These are phyloP conservation scores for Aleiodes sp. DNA, from an alignment of 1,140 invertebrate species.

Conservation along the genomic window DNA sequence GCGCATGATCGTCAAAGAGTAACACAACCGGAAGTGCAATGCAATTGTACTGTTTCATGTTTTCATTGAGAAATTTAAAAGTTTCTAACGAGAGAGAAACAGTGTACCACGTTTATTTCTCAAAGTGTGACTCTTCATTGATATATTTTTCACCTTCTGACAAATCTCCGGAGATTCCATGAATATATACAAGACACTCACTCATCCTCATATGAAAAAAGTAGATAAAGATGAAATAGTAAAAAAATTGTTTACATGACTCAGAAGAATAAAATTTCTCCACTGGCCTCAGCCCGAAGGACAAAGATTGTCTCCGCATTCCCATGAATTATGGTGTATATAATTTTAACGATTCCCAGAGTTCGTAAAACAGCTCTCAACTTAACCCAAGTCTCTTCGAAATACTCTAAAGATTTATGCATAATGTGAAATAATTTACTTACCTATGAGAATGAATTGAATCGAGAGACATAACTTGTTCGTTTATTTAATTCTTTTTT, in stretches of 20 bases:
- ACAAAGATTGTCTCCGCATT: conserved; percentile 28
- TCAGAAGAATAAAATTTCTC: conserved; percentile 21
- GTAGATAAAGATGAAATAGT: conserved; percentile 1
- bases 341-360: neutral
- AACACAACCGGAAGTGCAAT: conserved; percentile 37
- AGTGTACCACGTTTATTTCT: neutral
- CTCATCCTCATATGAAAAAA: no score
- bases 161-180: no score
- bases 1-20: conserved; percentile 12
- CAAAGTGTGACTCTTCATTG: conserved; percentile 21
- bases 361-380: neutral
- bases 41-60: conserved; percentile 12
- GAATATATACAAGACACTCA: no score
- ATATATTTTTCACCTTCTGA: neutral
- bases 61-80: neutral
- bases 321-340: conserved; percentile 7
- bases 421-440: neutral
- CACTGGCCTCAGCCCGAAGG: conserved; percentile 19
- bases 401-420: neutral
- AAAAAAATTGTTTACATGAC: conserved; percentile 4
- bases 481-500: neutral
- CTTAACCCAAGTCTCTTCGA: neutral
- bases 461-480: neutral
- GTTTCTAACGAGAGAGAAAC: neutral
- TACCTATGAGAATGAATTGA: neutral